phyloP scores from a whole-genome alignment of 2,888 invertebrate genomes.

The Dolomedes plantarius region DNA sequence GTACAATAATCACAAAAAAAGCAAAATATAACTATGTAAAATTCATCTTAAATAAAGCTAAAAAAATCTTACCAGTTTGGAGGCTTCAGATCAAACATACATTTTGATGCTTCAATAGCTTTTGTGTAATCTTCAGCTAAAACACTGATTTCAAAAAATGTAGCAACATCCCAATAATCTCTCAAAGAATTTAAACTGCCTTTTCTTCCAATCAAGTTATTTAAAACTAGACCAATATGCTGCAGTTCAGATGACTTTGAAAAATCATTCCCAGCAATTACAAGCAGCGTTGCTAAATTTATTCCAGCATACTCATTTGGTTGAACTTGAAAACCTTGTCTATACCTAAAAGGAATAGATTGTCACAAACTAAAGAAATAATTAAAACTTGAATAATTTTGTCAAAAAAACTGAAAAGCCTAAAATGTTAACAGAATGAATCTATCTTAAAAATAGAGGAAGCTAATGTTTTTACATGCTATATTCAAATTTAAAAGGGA shows the following conservation, averaged over 20 bases:
- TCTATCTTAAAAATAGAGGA: too few relatives aligned
- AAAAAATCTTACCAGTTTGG: slow-evolving; percentile 78
- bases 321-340: slow-evolving; percentile 97
- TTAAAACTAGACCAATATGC: slow-evolving; percentile 95
- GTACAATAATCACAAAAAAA: too few relatives aligned
- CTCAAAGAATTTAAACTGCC: slow-evolving; percentile 93
- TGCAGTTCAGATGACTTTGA: slow-evolving; percentile 92
- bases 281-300: slow-evolving; percentile 96
- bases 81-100: slow-evolving; percentile 80
- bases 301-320: slow-evolving; percentile 99
- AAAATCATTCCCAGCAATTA: slow-evolving; percentile 97
- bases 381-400: too few relatives aligned
- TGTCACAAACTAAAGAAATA: too few relatives aligned
- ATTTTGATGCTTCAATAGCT: slow-evolving; percentile 90
- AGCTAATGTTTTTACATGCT: too few relatives aligned
- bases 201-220: slow-evolving; percentile 97
- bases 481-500: too few relatives aligned
- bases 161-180: slow-evolving; percentile 99
- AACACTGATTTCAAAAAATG: slow-evolving; percentile 98
- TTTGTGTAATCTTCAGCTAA: slow-evolving; percentile 97
- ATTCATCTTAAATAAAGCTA: too few relatives aligned
- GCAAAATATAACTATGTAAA: too few relatives aligned
- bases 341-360: slow-evolving; percentile 80
- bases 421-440: too few relatives aligned
- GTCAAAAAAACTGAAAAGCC: too few relatives aligned